Conservation (phyloP, 2,797 vertebrate species). For the Acipenser oxyrinchus region DNA sequence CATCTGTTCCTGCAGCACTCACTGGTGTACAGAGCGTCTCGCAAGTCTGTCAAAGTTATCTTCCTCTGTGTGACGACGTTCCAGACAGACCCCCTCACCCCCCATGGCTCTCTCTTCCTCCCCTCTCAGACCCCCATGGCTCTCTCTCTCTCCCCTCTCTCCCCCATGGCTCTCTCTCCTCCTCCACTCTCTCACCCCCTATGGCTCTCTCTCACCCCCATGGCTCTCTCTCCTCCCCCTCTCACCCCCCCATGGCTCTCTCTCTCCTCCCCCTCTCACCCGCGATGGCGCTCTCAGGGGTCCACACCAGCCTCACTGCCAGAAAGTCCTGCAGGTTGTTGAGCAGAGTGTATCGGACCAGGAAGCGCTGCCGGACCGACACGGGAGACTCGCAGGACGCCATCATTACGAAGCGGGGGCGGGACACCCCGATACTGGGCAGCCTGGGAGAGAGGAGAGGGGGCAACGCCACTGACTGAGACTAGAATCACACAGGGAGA, state of each 20-base stretch:
- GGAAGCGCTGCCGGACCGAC: conserved; percentile 44
- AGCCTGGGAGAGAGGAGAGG: conserved; percentile 28
- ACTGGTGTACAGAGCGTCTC: not conserved
- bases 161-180: too few relatives aligned
- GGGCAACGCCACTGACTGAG: too few relatives aligned
- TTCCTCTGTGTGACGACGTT: not conserved
- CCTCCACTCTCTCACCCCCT: too few relatives aligned
- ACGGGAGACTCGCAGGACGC: conserved; percentile 55
- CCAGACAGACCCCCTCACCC: not conserved
- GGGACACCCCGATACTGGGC: conserved; percentile 54
- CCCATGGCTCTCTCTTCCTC: conserved; percentile 1
- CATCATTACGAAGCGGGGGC: conserved; percentile 56
- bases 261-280: not conserved
- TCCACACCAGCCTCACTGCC: conserved; percentile 84
- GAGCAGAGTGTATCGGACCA: conserved; percentile 61
- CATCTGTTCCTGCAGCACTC: not conserved
- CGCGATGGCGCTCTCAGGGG: conserved; percentile 61
- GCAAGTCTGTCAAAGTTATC: not conserved
- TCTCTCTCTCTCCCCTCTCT: too few relatives aligned
- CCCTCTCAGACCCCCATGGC: not conserved
- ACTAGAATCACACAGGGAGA: too few relatives aligned
- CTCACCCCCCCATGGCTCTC: not conserved
- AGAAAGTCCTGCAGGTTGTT: conserved; percentile 92
- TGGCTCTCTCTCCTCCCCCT: too few relatives aligned
- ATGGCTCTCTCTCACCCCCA: too few relatives aligned